A percentile compares a stretch with the other conserved stretches of the same genome.
phyloP scores from a whole-genome alignment of 2,888 invertebrate species.

The Drymonia ruficornis region DNA sequence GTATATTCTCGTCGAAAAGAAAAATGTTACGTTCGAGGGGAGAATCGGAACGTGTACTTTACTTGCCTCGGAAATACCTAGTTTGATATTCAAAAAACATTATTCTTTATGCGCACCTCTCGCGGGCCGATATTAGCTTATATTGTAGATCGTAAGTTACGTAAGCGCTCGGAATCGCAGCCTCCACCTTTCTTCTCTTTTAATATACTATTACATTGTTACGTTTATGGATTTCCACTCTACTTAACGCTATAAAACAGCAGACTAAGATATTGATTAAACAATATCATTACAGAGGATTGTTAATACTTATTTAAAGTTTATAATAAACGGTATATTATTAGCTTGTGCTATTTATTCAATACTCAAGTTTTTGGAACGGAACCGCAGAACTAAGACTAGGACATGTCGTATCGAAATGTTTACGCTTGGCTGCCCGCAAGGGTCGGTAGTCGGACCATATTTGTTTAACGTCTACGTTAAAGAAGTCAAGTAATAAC shows the following conservation, averaged over 20 bases:
- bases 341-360: slow-evolving; percentile 16
- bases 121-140: slow-evolving; percentile 41
- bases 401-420: slow-evolving; percentile 28
- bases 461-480: slow-evolving; percentile 35
- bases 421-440: slow-evolving; percentile 27
- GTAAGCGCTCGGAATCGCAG: slow-evolving; percentile 18
- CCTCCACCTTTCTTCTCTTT: slow-evolving; percentile 17
- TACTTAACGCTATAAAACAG: slow-evolving; percentile 15
- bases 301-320: not conserved
- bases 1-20: slow-evolving; percentile 46
- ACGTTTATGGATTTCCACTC: slow-evolving; percentile 21
- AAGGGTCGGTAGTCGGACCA: slow-evolving; percentile 25
- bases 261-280: not conserved
- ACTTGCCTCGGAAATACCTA: slow-evolving; percentile 33
- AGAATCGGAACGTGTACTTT: slow-evolving; percentile 44
- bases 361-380: slow-evolving; percentile 26
- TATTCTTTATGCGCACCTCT: slow-evolving; percentile 45
- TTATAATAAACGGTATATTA: too few relatives aligned
- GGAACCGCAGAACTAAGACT: slow-evolving; percentile 20
- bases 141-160: slow-evolving; percentile 40
- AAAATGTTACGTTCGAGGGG: slow-evolving; percentile 49
- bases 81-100: slow-evolving; percentile 51
- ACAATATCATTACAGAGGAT: not conserved
- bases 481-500: slow-evolving; percentile 28
- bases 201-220: slow-evolving; percentile 23